Base-by-base conservation (phyloP, 2,113 vertebrate genomes). In the Herpailurus yagouaroundi region DNA sequence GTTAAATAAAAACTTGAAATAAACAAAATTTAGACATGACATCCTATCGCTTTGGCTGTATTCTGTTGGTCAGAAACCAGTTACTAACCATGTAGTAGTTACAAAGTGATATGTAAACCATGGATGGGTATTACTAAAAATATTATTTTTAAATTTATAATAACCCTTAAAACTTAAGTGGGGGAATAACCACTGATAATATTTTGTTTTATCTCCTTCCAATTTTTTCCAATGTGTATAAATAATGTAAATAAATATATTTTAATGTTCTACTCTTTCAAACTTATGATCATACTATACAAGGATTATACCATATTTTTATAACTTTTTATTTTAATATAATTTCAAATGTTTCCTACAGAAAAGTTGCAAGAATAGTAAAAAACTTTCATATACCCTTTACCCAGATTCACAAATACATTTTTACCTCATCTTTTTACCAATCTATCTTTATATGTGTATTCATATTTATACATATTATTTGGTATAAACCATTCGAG, bases 261-360 rank as follows among this genome's bases (percentile, higher is more conserved):
- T 68, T 80, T 89, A 74, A 85, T 76, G 33, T 79, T 91, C 84
- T 87, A 66, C 7, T 60, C 33, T 84, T 91, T 80, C 64, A 79
- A 76, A 88, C 7, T 52, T 52, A 74, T 71, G 29, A 69, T 64
- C 31, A 73, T 66, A 90, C 5, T 29, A 1, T 66, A 55, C 0
- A 64, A 31, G 16, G 2, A 1, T 89, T 76, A 21, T 87, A 82
- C 68, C 27, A 18, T 36, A 57, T 71, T 89, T 79, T 80, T 79
- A 38, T 48, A 89, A 79, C 31, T 81, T 94, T 68, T 79, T 29
- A 84, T 82, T 89, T 96, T 83, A 29, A 90, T 64, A 66, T 60
- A 93, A 83, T 93, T 90, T 94, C 55, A 92, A 71, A 57, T 68
- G 16, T 68, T 91, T 76, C 25, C 74, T 33, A 80, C 63, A 93